Conservation (phyloP, 2,797 vertebrate genomes). For the Xerus rutilus region DNA sequence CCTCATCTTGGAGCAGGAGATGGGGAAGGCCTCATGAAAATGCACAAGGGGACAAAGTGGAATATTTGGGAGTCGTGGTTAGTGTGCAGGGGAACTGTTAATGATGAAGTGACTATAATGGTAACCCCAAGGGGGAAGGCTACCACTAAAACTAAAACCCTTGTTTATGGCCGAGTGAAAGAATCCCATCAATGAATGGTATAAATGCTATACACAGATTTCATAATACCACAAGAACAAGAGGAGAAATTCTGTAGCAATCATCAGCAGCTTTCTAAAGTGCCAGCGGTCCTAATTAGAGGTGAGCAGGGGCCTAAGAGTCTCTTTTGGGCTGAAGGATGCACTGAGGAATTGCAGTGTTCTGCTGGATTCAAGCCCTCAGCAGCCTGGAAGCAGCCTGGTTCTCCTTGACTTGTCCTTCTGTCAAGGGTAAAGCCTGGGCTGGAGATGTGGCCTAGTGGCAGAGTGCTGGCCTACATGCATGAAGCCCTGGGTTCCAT, state of each 20-base stretch:
- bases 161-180: neutral
- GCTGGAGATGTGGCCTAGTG: too few species aligned
- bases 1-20: neutral
- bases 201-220: neutral
- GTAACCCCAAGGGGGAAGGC: neutral
- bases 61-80: neutral
- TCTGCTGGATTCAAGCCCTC: neutral
- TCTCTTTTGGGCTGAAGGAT: neutral
- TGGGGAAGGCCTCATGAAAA: rapidly evolving
- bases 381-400: neutral
- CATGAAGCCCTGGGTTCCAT: too few species aligned
- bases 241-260: neutral
- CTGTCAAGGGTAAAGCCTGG: neutral
- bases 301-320: neutral
- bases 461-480: too few species aligned
- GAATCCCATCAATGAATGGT: too few species aligned
- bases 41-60: neutral
- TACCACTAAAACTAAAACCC: neutral
- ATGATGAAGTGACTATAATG: neutral
- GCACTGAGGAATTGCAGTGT: too few species aligned
- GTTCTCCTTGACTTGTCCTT: neutral
- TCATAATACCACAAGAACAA: neutral
- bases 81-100: neutral
- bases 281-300: neutral
- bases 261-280: neutral